Percentiles rank a stretch among this genome's conserved stretches.
These are phyloP conservation scores for Drosophila subquinaria DNA, from an alignment of 2,888 invertebrate species.

Conservation along the genomic window DNA sequence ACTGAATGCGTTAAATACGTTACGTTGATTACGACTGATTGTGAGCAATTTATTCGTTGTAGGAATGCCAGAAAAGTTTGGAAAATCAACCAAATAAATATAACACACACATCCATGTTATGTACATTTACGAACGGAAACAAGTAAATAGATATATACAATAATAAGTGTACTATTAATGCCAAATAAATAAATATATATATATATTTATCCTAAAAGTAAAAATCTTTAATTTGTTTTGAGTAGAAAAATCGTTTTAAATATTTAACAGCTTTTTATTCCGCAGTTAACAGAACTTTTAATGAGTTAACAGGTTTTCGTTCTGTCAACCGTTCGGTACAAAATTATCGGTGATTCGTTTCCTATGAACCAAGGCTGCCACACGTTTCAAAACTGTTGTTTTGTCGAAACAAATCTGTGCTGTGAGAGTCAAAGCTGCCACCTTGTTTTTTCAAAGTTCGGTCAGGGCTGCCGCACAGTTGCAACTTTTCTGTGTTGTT, in stretches of 20 bases:
- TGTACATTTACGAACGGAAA: conserved; percentile 41
- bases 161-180: conserved; percentile 53
- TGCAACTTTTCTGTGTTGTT: too few relatives aligned
- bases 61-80: conserved; percentile 32
- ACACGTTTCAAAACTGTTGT: neutral
- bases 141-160: conserved; percentile 38
- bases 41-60: conserved; percentile 58
- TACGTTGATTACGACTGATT: conserved; percentile 66
- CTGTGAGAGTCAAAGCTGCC: too few relatives aligned
- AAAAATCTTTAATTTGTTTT: neutral
- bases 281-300: too few relatives aligned
- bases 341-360: too few relatives aligned
- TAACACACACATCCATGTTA: conserved; percentile 31
- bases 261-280: neutral
- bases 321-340: too few relatives aligned
- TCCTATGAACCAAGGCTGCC: neutral
- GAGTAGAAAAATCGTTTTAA: neutral
- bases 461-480: too few relatives aligned
- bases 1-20: conserved; percentile 37
- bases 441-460: too few relatives aligned
- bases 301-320: too few relatives aligned
- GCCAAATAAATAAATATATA: conserved; percentile 71
- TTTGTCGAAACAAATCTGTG: too few relatives aligned
- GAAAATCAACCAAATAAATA: conserved; percentile 30
- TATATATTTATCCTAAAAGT: conserved; percentile 55